Conservation (phyloP, 37 sponge, comb jelly and placozoan species). For the Crambe crambe region DNA sequence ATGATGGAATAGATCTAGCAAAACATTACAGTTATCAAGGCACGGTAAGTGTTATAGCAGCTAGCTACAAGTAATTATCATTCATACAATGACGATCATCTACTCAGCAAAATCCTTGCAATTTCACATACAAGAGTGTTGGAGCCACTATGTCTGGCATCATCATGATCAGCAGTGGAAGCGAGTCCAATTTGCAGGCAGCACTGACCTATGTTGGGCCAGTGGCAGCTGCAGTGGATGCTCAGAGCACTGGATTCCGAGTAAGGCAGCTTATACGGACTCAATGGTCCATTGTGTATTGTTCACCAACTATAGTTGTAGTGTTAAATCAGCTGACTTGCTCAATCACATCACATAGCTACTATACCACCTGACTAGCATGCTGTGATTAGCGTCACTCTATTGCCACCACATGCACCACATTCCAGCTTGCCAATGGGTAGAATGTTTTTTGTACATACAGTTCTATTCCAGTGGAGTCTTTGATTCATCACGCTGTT, state of each 20-base stretch:
- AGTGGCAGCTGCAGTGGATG: conserved; percentile 49
- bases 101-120: conserved; percentile 41
- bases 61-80: no score
- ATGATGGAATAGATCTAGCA: conserved; percentile 77
- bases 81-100: not conserved
- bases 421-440: not conserved
- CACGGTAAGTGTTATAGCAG: conserved; percentile 68
- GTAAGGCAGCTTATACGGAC: not conserved
- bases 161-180: conserved; percentile 17
- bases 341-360: no score
- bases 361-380: no score
- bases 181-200: conserved; percentile 31
- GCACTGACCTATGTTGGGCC: conserved; percentile 49
- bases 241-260: conserved; percentile 40
- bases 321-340: no score
- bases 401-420: not conserved
- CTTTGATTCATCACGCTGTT: conserved; percentile 35
- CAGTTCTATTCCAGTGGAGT: conserved; percentile 54
- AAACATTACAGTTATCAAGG: conserved; percentile 66
- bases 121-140: not conserved
- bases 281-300: not conserved
- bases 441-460: not conserved
- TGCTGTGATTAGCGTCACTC: no score
- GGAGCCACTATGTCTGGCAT: conserved; percentile 43
- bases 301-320: no score